Percentiles rank a stretch among this genome's conserved stretches.
Evolutionary conservation across 2,113 vertebrate genomes (phyloP).

Genomic region (Varanus salvator): DNA sequence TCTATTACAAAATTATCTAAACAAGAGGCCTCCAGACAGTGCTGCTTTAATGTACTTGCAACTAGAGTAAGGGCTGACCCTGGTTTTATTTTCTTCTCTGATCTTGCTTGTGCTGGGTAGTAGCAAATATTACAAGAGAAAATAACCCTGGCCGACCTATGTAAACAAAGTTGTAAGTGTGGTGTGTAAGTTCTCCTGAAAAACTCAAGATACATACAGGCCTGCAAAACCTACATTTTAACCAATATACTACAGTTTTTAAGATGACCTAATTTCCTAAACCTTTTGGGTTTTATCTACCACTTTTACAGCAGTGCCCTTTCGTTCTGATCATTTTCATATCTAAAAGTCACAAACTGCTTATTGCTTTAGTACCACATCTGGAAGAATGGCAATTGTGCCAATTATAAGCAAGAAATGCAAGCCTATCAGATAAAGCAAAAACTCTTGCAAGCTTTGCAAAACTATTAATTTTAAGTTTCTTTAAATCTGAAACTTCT

Average conservation of each 20-base stretch:
- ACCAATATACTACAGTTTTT: not conserved
- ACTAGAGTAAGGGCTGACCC: slow-evolving; percentile 24
- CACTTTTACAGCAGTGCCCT: not conserved
- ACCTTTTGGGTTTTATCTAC: not conserved
- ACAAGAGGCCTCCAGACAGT: slow-evolving; percentile 57
- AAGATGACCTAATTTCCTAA: slow-evolving; percentile 24
- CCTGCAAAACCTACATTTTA: slow-evolving; percentile 11
- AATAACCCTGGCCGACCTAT: slow-evolving; percentile 2
- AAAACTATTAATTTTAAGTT: not conserved
- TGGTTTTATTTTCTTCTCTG: not conserved
- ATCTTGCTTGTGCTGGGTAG: slow-evolving; percentile 47
- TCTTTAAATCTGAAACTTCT: not conserved
- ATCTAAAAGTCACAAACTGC: not conserved
- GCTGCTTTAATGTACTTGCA: slow-evolving; percentile 53
- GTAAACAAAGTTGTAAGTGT: slow-evolving; percentile 15
- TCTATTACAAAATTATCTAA: slow-evolving; percentile 66
- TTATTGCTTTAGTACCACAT: not conserved
- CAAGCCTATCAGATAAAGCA: not conserved
- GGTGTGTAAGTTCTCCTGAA: not conserved
- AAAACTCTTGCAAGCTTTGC: not conserved
- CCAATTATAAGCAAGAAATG: not conserved
- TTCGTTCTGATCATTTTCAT: not conserved
- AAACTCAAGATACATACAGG: slow-evolving; percentile 1
- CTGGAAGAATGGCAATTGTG: not conserved
- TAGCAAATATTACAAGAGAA: slow-evolving; percentile 6